Evolutionary conservation across 2,888 invertebrate genomes (phyloP).

Genomic region (Cremastobaeus sp.): DNA sequence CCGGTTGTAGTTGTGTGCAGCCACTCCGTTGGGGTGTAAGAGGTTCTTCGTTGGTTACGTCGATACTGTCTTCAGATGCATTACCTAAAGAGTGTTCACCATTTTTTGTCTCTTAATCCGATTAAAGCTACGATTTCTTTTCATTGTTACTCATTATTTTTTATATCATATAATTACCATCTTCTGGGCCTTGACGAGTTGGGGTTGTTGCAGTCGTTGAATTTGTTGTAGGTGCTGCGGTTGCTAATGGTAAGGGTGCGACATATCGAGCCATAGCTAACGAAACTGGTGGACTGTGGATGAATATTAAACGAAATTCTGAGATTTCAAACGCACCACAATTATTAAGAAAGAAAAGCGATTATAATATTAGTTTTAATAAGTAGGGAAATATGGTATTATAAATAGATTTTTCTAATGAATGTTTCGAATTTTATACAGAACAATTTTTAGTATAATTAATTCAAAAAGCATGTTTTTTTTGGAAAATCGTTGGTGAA

Average conservation of each 20-base stretch:
- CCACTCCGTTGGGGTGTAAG: slow-evolving; percentile 72
- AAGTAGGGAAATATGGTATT: too few species aligned
- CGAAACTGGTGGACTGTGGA: slow-evolving; percentile 88
- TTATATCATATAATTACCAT: too few species aligned
- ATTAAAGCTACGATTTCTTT: too few species aligned
- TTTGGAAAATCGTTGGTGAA: too few species aligned
- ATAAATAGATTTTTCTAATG: too few species aligned
- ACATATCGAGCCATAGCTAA: slow-evolving; percentile 83
- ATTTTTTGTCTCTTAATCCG: neutral
- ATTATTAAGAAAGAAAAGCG: too few species aligned
- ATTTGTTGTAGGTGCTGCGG: slow-evolving; percentile 76
- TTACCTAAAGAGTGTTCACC: slow-evolving; percentile 67
- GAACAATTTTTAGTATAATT: too few species aligned
- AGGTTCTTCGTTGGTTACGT: slow-evolving; percentile 89
- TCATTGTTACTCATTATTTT: too few species aligned
- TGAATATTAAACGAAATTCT: slow-evolving; percentile 30
- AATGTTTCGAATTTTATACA: too few species aligned
- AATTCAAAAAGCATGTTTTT: too few species aligned
- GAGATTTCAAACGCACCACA: too few species aligned
- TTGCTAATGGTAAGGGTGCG: slow-evolving; percentile 77
- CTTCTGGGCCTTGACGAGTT: slow-evolving; percentile 81
- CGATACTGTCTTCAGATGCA: slow-evolving; percentile 89
- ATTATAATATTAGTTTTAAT: too few species aligned
- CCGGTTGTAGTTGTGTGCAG: slow-evolving; percentile 73
- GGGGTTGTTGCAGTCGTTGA: slow-evolving; percentile 74